Percentiles rank a stretch among this genome's conserved stretches.
Conservation (phyloP, 2,888 invertebrate genomes). For the Spilarctia lutea region DNA sequence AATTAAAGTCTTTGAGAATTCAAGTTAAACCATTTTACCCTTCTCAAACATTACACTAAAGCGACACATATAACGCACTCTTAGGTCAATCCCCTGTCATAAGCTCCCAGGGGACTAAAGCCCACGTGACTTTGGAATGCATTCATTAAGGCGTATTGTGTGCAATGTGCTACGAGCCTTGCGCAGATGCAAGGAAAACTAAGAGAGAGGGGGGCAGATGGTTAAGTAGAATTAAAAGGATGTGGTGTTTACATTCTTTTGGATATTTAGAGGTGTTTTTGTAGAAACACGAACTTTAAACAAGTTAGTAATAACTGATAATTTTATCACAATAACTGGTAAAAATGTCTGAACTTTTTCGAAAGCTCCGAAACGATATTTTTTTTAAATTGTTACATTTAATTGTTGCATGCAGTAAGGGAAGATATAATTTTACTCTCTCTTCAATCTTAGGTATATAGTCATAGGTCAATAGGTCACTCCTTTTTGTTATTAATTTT, state of each 20-base stretch:
- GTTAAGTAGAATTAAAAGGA: conserved; percentile 36
- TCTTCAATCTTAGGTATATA: no score
- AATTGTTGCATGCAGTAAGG: no score
- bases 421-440: no score
- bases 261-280: conserved; percentile 8
- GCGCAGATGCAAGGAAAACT: conserved; percentile 38
- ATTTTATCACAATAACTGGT: no score
- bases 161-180: conserved; percentile 45
- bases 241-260: conserved; percentile 13
- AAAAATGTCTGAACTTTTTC: no score
- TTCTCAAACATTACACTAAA: conserved; percentile 5
- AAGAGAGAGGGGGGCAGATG: conserved; percentile 14
- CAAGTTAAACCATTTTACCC: conserved; percentile 8
- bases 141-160: conserved; percentile 73
- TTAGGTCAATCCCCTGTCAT: conserved; percentile 36
- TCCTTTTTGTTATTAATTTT: no score
- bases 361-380: no score
- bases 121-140: conserved; percentile 64
- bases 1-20: not conserved
- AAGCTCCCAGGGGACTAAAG: conserved; percentile 41
- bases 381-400: no score
- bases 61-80: conserved; percentile 10
- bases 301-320: no score
- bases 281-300: no score
- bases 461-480: no score